These are phyloP conservation scores for Bemisia tabaci DNA, from an alignment of 1,140 invertebrate genomes.

Conservation along the genomic window DNA sequence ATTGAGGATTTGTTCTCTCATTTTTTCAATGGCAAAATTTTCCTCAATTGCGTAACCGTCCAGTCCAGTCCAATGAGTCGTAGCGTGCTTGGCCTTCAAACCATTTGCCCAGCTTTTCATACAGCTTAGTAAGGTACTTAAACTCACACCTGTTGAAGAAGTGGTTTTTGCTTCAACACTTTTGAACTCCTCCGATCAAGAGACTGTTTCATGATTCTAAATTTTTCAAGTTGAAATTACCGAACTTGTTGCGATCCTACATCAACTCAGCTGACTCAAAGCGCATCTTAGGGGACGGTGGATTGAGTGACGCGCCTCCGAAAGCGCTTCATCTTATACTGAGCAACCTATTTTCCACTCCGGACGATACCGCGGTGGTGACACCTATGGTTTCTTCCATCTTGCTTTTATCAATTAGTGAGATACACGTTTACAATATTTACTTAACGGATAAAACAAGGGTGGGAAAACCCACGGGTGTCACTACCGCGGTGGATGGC, in stretches of 20 bases:
- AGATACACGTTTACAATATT: too few species aligned
- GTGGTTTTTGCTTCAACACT: slow-evolving; percentile 74
- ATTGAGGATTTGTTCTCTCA: too few species aligned
- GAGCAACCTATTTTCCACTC: slow-evolving; percentile 17
- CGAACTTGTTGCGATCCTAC: slow-evolving; percentile 71
- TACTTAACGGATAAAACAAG: too few species aligned
- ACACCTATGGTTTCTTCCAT: too few species aligned
- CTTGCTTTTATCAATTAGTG: too few species aligned
- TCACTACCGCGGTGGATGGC: too few species aligned
- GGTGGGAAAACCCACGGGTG: too few species aligned
- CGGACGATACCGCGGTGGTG: too few species aligned
- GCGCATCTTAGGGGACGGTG: slow-evolving; percentile 64
- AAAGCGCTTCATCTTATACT: slow-evolving; percentile 76
- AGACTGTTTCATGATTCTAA: slow-evolving; percentile 56
- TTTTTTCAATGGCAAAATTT: too few species aligned
- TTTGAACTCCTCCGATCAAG: slow-evolving; percentile 58
- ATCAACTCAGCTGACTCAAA: too few species aligned
- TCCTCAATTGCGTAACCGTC: too few species aligned
- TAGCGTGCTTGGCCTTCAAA: slow-evolving; percentile 59
- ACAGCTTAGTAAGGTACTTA: slow-evolving; percentile 68
- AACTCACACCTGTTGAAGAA: slow-evolving; percentile 73
- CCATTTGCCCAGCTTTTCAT: slow-evolving; percentile 60
- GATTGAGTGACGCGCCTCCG: slow-evolving; percentile 72
- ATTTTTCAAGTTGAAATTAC: slow-evolving; percentile 66
- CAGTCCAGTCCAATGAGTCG: too few species aligned